Base-by-base conservation (phyloP, 2,797 vertebrate genomes). In the Benthosema pterotum region DNA sequence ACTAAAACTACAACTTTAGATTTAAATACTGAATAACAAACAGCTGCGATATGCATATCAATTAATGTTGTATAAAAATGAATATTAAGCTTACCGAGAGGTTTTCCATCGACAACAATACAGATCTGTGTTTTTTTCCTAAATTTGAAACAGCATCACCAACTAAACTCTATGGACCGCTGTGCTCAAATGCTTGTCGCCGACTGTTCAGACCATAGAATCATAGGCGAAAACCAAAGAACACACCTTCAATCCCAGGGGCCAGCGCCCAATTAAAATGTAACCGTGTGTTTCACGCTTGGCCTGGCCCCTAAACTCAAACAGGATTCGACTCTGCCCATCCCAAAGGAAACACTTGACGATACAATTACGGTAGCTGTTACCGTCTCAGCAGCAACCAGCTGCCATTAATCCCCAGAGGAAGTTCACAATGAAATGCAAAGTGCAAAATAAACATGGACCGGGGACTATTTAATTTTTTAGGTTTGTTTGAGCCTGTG, bases 191-290 rank as follows among this genome's bases (percentile, higher is more conserved):
- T 77, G 81, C 76, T 69, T 72, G 65, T 50, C 14, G 55, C 74
- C 78, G 82, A 85, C 79, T 84, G 60, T 63, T 46, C 12, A 52
- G 47, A 7, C 12, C 32, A 70, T 68, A 57, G 49, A 73, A 79
- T 75, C 64, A 74, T 53, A 6, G 60, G 69, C 63, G 69, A 75
- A 72, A 79, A 69, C 76, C 75, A 75, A 86, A 81, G 63, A 87
- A 88, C 83, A 89, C 67, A 69, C 67, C 56, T 58, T n/a, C 57
- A 17, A 42, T 5, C 55, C 83, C 58, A 57, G 11, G 67, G 80
- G 86, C 8, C 28, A 22, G 13, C n/a, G 43, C 64, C 85, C 87
- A 92, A 91, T 92, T 91, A 92, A 90, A 89, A 83, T 43, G 68
- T 86, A 83, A 79, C 83, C 51, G 3, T 74, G 64, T 77, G 72